phyloP scores from a whole-genome alignment of 2,888 invertebrate species.

The Eurytoma californica region DNA sequence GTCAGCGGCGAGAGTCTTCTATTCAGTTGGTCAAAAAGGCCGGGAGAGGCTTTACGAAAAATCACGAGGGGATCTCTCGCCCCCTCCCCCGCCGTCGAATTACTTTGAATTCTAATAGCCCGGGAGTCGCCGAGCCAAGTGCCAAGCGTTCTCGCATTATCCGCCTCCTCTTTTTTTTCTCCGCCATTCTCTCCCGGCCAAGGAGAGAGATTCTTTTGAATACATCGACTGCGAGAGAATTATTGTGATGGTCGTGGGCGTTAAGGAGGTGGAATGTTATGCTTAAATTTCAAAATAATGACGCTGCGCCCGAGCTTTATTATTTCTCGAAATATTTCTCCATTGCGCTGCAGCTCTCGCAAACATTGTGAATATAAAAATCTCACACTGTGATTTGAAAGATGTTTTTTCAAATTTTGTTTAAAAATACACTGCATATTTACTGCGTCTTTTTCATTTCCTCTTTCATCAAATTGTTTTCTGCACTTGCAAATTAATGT shows the following conservation, averaged over 20 bases:
- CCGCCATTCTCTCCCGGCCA: too few species aligned
- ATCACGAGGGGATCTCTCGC: slow-evolving; percentile 24
- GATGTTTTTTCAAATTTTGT: too few species aligned
- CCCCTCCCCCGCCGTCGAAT: slow-evolving; percentile 17
- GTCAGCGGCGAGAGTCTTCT: neutral
- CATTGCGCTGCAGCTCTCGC: too few species aligned
- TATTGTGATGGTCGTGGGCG: slow-evolving; percentile 7
- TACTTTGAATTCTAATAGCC: slow-evolving; percentile 46
- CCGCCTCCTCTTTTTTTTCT: slow-evolving; percentile 7
- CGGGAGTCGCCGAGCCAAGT: slow-evolving; percentile 25
- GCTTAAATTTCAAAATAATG: too few species aligned
- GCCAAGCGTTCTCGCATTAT: slow-evolving; percentile 36
- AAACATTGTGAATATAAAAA: too few species aligned
- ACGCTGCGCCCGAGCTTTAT: too few species aligned
- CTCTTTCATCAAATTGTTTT: too few species aligned
- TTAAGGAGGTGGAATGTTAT: neutral
- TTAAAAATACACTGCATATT: too few species aligned
- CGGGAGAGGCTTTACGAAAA: neutral
- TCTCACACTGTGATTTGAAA: too few species aligned
- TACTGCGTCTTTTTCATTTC: too few species aligned
- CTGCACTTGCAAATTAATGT: too few species aligned
- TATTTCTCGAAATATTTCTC: too few species aligned
- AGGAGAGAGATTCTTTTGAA: slow-evolving; percentile 20
- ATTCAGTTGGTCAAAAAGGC: neutral
- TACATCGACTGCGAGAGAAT: slow-evolving; percentile 5